A percentile compares a stretch with the other conserved stretches of the same genome.
Conservation (phyloP, 92 coral and sea anemone species). For the Epizoanthus rinbou region DNA sequence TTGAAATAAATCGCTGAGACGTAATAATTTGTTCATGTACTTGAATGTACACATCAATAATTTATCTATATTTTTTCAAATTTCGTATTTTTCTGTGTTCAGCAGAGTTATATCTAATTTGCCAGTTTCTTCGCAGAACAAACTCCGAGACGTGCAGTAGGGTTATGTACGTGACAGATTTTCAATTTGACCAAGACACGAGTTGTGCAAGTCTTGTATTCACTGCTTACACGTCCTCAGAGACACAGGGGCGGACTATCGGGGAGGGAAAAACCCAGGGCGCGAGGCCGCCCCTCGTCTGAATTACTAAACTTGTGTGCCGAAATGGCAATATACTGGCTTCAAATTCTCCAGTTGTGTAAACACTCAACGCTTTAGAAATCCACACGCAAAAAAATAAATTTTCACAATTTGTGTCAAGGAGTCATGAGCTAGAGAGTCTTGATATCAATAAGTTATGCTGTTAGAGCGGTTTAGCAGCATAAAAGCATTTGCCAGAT, state of each 20-base stretch:
- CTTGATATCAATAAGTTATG: background rate
- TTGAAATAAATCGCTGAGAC: slow-evolving; percentile 3
- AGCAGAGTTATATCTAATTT: background rate
- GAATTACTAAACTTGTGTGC: background rate
- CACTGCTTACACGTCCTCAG: no score
- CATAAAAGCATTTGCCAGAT: background rate
- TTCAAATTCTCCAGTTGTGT: background rate
- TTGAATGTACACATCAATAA: background rate
- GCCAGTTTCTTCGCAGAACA: background rate
- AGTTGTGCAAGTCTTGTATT: no score
- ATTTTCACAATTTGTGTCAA: background rate
- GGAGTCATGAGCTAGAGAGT: background rate
- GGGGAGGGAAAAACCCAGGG: no score
- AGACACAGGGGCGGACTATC: no score
- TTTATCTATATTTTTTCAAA: background rate
- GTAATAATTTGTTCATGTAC: background rate
- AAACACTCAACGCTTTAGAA: background rate
- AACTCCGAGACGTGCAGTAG: no score
- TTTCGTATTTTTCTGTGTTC: background rate
- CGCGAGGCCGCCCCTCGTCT: no score
- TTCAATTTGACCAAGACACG: no score
- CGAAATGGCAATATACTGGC: background rate
- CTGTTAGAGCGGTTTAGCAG: background rate
- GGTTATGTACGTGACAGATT: no score
- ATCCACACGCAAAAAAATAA: background rate